Evolutionary conservation across 2,888 invertebrate species (phyloP).

Genomic region (Rhorus exstirpatorius): DNA sequence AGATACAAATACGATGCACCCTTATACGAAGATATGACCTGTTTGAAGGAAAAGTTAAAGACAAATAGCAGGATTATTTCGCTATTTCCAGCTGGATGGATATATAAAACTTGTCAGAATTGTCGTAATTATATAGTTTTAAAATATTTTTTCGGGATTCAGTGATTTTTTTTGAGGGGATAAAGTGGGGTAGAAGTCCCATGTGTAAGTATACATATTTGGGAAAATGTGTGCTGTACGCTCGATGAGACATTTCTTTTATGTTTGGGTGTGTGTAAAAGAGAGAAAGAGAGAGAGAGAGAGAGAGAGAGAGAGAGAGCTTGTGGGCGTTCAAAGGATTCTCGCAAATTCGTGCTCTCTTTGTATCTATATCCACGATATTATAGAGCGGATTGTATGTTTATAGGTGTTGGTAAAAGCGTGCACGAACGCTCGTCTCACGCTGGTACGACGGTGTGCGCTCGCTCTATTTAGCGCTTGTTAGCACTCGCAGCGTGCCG

Average conservation of each 20-base stretch:
- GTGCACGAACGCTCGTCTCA: constrained; percentile 57
- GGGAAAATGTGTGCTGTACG: constrained; percentile 41
- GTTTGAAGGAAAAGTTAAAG: too few species aligned
- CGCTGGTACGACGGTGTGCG: constrained; percentile 60
- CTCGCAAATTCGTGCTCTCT: constrained; percentile 57
- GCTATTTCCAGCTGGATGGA: too few species aligned
- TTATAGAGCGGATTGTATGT: constrained; percentile 25
- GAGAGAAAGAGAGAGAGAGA: too few species aligned
- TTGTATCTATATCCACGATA: constrained; percentile 41
- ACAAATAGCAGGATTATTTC: too few species aligned
- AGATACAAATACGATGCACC: too few species aligned
- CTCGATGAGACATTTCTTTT: constrained; percentile 28
- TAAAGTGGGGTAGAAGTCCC: too few species aligned
- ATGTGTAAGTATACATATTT: neutral
- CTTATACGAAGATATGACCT: too few species aligned
- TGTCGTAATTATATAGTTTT: too few species aligned
- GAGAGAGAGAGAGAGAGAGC: neutral
- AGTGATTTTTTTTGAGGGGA: too few species aligned
- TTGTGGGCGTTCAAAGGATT: constrained; percentile 50
- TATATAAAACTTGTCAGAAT: too few species aligned
- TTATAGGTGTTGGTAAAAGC: constrained; percentile 29
- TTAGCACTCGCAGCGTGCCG: constrained; percentile 83
- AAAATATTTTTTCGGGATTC: too few species aligned
- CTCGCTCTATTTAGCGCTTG: constrained; percentile 84
- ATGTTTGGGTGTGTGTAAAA: neutral